Evolutionary conservation across 2,888 invertebrate species (phyloP), one percentile per base, ranked within the genome.

Genomic region (Lomographa bimaculata): DNA sequence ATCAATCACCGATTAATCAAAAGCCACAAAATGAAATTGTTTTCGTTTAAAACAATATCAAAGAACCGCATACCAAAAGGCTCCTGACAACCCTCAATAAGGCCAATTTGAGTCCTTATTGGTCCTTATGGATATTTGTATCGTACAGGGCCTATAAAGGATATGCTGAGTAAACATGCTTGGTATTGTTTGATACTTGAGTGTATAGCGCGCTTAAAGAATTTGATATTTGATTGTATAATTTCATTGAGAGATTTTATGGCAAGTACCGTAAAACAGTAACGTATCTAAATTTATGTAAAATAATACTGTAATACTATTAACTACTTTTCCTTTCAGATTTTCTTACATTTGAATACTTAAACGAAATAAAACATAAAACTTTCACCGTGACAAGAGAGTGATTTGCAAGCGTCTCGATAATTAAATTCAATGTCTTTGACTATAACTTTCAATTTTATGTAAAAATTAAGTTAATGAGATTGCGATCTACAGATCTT

Each of bases 151-250:
- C 57, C 68, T 67, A 57, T 72, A 69, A 76, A 76, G 74, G 74
- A 78, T 77, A 74, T 83, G 84, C 83, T 77, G 71, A 82, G 80
- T 81, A 85, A 85, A 85, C 82, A 80, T 57, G 81, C 85, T 81
- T 77, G 70, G 67, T 61, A 73, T 75, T 74, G 71, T 74, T 71
- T 61, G 56, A n/a, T n/a, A n/a, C n/a, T 64, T 56, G 54, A 60
- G 50, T 53, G 44, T 49, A 37, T 68, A 64, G 53, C 36, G 21
- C 35, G 62, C 7, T 27, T n/a, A 60, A 34, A 39, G 28, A 36
- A 65, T 54, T 80, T 83, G 80, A 74, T 82, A 71, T 62, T 76
- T 58, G 43, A 14, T 32, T n/a, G n/a, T n/a, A n/a, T n/a, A n/a
- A n/a, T n/a, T n/a, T n/a, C n/a, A n/a, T n/a, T n/a, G n/a, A n/a